Base-by-base conservation (phyloP, 2,797 vertebrate species). In the Melanitta fusca region DNA sequence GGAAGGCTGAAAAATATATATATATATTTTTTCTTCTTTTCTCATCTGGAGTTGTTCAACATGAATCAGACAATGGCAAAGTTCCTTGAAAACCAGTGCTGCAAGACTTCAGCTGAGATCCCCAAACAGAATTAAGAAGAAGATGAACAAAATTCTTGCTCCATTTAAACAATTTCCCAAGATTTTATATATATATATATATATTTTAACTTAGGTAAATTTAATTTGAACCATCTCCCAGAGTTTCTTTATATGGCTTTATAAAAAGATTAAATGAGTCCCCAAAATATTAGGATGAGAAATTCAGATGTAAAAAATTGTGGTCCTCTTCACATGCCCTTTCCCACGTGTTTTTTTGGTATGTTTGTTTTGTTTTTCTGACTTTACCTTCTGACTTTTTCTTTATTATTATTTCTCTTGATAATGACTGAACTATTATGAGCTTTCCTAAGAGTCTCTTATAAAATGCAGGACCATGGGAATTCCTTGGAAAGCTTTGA, bases 151-250 rank as follows among this genome's bases (percentile, higher is more conserved):
- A 61, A 62, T 32, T 20, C 16, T 75, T 54, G 24, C 64, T 88
- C 18, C 2, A 4, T 18, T 66, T 77, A 25, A 11, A 28, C 5
- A 17, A 4, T n/a, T 4, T 43, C 13, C 6, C 17, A 11, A 2
- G 43, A 19, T 54, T 69, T 82, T 10, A 28, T 24, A 13, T 39
- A 11, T 39, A 39, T 39, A 11, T 39, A 39, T 39, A 11, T 39
- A 39, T 39, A 36, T 38, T 74, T 68, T 74, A 64, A 2, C 16
- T 75, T 61, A 54, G 38, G 6, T 36, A 14, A 21, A 77, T 17
- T 62, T 85, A 24, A 15, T 85, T 77, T 85, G 41, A 79, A 15
- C 2, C 54, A 28, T 27, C 60, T 62, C 17, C 49, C 49, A 64
- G 47, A 39, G n/a, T 34, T 27, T 43, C n/a, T 27, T 66, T 18